A percentile compares a stretch with the other conserved stretches of the same genome.
Conservation (phyloP, 2,888 invertebrate genomes). For the Ypsolopha scabrella region DNA sequence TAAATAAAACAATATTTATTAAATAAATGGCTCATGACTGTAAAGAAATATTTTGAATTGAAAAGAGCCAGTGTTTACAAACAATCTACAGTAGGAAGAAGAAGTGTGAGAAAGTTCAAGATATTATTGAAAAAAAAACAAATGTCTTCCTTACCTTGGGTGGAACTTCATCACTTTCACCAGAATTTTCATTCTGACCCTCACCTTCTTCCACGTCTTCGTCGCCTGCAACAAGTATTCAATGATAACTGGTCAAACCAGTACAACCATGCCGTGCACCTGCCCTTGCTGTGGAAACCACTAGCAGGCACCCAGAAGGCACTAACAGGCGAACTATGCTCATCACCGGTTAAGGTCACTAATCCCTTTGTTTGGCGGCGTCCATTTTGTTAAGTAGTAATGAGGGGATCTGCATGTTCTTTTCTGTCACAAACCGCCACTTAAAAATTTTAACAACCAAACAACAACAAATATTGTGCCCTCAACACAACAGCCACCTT, state of each 20-base stretch:
- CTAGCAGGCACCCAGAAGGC: neutral
- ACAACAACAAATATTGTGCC: slow-evolving; percentile 28
- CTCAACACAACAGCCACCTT: neutral
- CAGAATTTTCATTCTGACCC: slow-evolving; percentile 77
- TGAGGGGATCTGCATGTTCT: slow-evolving; percentile 78
- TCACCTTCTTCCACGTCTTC: slow-evolving; percentile 80
- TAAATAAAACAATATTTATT: neutral
- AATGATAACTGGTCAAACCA: slow-evolving; percentile 55
- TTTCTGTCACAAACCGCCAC: slow-evolving; percentile 70
- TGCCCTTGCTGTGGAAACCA: slow-evolving; percentile 29
- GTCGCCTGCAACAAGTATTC: slow-evolving; percentile 62
- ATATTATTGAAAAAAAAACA: neutral
- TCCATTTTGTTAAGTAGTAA: slow-evolving; percentile 82
- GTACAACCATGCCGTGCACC: slow-evolving; percentile 31
- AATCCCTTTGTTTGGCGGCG: slow-evolving; percentile 83
- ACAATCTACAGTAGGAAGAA: neutral
- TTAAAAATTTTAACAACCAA: slow-evolving; percentile 66
- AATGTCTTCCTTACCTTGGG: slow-evolving; percentile 57
- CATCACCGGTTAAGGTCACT: slow-evolving; percentile 63
- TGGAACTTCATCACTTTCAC: slow-evolving; percentile 79
- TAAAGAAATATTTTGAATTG: slow-evolving; percentile 4
- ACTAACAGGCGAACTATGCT: neutral
- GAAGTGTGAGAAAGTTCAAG: neutral
- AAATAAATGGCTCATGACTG: neutral
- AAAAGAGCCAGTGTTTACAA: slow-evolving; percentile 4